Percentiles rank a stretch among this genome's conserved stretches.
phyloP scores from a whole-genome alignment of 2,797 vertebrate species.

The Rhincodon typus region DNA sequence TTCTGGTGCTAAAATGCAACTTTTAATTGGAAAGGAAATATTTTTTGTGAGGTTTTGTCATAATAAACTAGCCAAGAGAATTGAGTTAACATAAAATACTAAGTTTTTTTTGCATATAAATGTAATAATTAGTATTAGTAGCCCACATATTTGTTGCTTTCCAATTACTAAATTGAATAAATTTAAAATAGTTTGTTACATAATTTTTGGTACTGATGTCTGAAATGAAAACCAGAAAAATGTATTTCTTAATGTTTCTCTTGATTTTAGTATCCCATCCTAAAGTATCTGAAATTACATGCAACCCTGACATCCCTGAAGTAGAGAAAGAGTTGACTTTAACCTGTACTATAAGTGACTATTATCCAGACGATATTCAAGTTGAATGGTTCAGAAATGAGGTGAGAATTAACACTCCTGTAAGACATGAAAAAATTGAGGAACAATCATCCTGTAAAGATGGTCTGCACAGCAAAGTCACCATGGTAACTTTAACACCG shows the following conservation, averaged over 20 bases:
- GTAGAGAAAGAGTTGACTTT: not conserved
- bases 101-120: not conserved
- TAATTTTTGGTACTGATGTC: not conserved
- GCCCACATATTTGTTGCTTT: not conserved
- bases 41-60: not conserved
- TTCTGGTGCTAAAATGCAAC: not conserved
- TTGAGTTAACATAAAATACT: not conserved
- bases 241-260: not conserved
- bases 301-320: not conserved
- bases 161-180: not conserved
- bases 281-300: not conserved
- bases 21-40: not conserved
- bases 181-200: not conserved
- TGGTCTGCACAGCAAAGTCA: not conserved
- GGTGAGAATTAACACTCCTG: not conserved
- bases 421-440: not conserved
- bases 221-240: not conserved
- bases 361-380: conserved; percentile 30
- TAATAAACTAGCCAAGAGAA: not conserved
- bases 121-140: not conserved
- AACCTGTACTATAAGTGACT: conserved; percentile 6
- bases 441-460: not conserved
- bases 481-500: not conserved
- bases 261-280: conserved; percentile 3
- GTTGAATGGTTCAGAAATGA: conserved; percentile 17